Base-by-base conservation (phyloP, 2,888 invertebrate genomes). In the Scaptomyza cyrtandrae region DNA sequence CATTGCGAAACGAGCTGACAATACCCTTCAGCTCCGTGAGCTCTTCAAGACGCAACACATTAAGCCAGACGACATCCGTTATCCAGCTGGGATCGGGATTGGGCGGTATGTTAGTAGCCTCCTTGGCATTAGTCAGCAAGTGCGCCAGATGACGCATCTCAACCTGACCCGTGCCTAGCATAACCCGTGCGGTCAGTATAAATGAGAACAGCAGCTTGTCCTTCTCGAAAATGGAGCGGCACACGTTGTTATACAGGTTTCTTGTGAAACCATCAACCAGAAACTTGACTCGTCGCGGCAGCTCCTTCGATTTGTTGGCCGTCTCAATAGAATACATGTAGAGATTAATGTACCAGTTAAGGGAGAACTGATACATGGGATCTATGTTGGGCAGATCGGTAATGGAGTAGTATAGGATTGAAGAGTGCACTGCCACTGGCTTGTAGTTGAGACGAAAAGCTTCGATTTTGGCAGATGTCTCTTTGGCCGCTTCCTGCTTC, bases 361-460 rank as follows among this genome's bases (percentile, higher is more conserved):
- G 93, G 0, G 98, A 98, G 92, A 98, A 98, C 91, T 98, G 98
- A 92, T 98, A 98, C 98, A 98, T 98, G 13, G 97, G 97, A 91
- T 98, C 98, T 29, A 98, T 95, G 84, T 95, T 95, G 44, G 97
- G 95, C 90, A 98, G 93, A 90, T 98, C 97, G 0, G 95, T 95
- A 11, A 98, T 94, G 50, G 97, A 97, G 93, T 98, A 98, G 93
- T 97, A 98, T 46, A 98, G 92, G 71, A 97, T 96, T 75, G 97
- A 96, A 0, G 97, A 97, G 68, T 97, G 95, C 57, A 95, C 94
- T 0, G 98, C 98, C 0, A 98, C 97, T 0, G 97, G 96, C 54
- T 96, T 95, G 90, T 98, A 98, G 9, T 95, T 95, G 29, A 94
- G 93, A 31, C 98, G 94, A 1, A 97, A 96, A 7, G 93, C 93